Conservation (phyloP, 2,113 vertebrate species). For the Cochlearius cochlearius region DNA sequence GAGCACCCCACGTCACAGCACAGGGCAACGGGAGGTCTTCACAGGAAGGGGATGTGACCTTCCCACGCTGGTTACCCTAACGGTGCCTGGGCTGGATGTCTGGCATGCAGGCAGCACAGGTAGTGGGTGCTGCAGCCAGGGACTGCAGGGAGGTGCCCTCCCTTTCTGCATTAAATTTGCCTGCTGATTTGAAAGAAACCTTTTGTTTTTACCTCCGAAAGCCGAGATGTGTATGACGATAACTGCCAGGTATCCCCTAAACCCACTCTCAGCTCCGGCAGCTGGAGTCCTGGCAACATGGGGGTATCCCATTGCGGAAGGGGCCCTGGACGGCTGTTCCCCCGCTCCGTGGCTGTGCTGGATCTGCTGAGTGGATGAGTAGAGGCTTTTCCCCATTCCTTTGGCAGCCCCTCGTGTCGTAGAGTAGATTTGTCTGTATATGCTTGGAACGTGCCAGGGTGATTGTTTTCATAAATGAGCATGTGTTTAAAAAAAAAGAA, state of each 20-base stretch:
- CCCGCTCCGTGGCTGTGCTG: conserved; percentile 32
- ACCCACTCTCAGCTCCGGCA: conserved; percentile 20
- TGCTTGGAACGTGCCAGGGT: conserved; percentile 73
- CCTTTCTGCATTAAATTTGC: not conserved
- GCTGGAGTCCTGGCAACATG: not conserved
- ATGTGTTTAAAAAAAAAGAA: conserved; percentile 42
- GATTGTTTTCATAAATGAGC: conserved; percentile 61
- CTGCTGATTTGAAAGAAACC: conserved; percentile 12
- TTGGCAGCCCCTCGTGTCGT: conserved; percentile 58
- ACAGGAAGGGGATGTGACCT: not conserved
- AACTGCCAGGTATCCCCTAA: not conserved
- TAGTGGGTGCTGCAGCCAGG: not conserved
- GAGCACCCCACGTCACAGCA: not conserved
- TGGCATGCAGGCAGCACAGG: not conserved
- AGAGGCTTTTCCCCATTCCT: conserved; percentile 51
- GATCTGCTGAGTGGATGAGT: conserved; percentile 68
- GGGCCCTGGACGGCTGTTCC: not conserved
- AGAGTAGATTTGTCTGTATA: conserved; percentile 72
- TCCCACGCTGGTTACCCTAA: not conserved
- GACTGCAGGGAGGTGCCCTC: not conserved
- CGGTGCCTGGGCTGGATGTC: not conserved
- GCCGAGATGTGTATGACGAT: conserved; percentile 27
- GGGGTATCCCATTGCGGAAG: not conserved
- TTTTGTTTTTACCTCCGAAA: not conserved
- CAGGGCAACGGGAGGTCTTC: not conserved